These are phyloP conservation scores for Bombus huntii DNA, from an alignment of 1,140 invertebrate genomes.

Conservation along the genomic window DNA sequence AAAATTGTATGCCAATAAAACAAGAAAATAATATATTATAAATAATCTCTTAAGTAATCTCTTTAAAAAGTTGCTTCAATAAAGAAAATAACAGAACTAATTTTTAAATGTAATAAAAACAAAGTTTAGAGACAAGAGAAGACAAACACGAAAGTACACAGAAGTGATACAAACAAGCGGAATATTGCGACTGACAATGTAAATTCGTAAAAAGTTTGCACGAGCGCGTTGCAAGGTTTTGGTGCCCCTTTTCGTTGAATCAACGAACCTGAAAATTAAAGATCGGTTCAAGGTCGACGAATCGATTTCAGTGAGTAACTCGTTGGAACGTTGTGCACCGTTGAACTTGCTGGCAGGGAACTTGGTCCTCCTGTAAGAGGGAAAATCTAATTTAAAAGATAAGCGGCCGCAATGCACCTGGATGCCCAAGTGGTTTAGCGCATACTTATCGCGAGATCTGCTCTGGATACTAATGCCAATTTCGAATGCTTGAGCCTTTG, in stretches of 20 bases:
- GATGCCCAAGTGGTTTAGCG: constrained; percentile 49
- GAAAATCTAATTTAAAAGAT: constrained; percentile 72
- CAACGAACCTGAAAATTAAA: constrained; percentile 26
- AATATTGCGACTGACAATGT: not conserved
- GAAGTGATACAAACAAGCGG: not conserved
- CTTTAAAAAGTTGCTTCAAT: not conserved
- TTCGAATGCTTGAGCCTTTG: constrained; percentile 43
- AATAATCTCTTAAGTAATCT: not conserved
- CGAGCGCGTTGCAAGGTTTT: not conserved
- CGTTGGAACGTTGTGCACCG: constrained; percentile 12
- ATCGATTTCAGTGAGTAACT: constrained; percentile 54
- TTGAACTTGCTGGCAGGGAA: constrained; percentile 28
- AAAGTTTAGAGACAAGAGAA: not conserved
- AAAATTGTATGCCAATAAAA: not conserved
- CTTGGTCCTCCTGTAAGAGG: constrained; percentile 7
- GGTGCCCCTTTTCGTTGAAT: not conserved
- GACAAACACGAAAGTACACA: not conserved
- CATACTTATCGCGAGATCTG: constrained; percentile 58
- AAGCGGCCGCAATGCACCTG: constrained; percentile 44
- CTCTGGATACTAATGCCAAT: constrained; percentile 41
- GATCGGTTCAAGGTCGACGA: constrained; percentile 55
- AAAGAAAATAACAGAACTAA: not conserved
- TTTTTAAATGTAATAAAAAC: not conserved
- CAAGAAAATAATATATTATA: not conserved
- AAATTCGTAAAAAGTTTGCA: not conserved